phyloP scores from a whole-genome alignment of 1,140 invertebrate species.

The Conus ventricosus region DNA sequence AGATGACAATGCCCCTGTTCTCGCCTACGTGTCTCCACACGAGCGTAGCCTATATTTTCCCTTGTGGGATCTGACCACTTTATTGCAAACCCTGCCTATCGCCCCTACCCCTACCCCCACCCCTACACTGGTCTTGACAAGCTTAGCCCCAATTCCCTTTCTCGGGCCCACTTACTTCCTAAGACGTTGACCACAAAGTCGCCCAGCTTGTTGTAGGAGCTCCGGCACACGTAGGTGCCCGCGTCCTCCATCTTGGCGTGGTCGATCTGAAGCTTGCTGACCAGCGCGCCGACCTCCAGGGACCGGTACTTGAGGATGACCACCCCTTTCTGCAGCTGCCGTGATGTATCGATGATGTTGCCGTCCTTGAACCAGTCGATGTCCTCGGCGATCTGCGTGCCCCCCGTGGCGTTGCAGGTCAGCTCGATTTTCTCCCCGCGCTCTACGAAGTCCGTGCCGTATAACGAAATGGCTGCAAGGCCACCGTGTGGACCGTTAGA shows the following conservation, averaged over 20 bases:
- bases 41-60: too few relatives aligned
- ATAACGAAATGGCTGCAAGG: slow-evolving; percentile 49
- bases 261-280: slow-evolving; percentile 47
- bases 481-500: neutral
- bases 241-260: slow-evolving; percentile 50
- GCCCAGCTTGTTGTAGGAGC: slow-evolving; percentile 31
- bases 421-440: slow-evolving; percentile 47
- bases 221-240: slow-evolving; percentile 47
- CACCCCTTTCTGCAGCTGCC: slow-evolving; percentile 21
- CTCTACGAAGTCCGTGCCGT: slow-evolving; percentile 54
- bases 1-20: too few relatives aligned
- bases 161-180: neutral
- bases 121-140: too few relatives aligned
- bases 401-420: slow-evolving; percentile 57
- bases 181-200: slow-evolving; percentile 33
- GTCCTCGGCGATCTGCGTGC: slow-evolving; percentile 49
- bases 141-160: too few relatives aligned
- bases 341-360: slow-evolving; percentile 36
- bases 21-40: too few relatives aligned
- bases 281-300: slow-evolving; percentile 38
- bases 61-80: too few relatives aligned
- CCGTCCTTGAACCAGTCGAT: slow-evolving; percentile 59
- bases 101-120: too few relatives aligned
- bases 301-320: slow-evolving; percentile 42
- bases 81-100: too few relatives aligned